Percentiles rank a stretch among this genome's conserved stretches.
Conservation (phyloP, 2,888 invertebrate genomes). For the Mantis religiosa region DNA sequence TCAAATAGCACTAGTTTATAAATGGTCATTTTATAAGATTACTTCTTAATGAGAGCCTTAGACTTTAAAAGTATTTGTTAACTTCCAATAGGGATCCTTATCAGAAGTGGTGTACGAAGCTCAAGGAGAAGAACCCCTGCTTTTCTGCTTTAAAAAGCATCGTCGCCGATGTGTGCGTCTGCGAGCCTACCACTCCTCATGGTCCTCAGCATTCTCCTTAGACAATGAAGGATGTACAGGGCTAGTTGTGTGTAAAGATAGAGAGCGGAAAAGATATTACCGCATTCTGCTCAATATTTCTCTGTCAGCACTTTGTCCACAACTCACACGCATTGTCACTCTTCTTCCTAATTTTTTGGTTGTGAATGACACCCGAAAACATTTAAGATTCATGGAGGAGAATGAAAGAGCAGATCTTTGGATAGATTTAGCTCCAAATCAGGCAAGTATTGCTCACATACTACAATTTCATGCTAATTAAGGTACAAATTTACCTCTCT, state of each 20-base stretch:
- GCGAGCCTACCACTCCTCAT: conserved; percentile 59
- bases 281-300: conserved; percentile 65
- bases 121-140: conserved; percentile 60
- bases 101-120: conserved; percentile 58
- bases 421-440: conserved; percentile 67
- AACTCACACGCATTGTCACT: conserved; percentile 73
- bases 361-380: conserved; percentile 62
- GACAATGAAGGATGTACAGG: conserved; percentile 74
- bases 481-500: background rate
- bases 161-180: conserved; percentile 52
- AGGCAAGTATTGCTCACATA: conserved; percentile 45
- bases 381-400: conserved; percentile 74
- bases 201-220: conserved; percentile 59
- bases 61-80: too few species aligned
- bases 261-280: conserved; percentile 68
- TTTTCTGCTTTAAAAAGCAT: conserved; percentile 60
- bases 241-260: conserved; percentile 60
- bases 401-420: conserved; percentile 80
- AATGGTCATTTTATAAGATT: too few species aligned
- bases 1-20: too few species aligned
- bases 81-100: conserved; percentile 52
- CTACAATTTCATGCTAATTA: background rate
- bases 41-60: too few species aligned
- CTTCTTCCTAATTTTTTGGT: conserved; percentile 76
- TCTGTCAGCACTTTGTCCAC: conserved; percentile 66